Evolutionary conservation across 2,888 invertebrate genomes (phyloP).

Genomic region (Drosophila mettleri): DNA sequence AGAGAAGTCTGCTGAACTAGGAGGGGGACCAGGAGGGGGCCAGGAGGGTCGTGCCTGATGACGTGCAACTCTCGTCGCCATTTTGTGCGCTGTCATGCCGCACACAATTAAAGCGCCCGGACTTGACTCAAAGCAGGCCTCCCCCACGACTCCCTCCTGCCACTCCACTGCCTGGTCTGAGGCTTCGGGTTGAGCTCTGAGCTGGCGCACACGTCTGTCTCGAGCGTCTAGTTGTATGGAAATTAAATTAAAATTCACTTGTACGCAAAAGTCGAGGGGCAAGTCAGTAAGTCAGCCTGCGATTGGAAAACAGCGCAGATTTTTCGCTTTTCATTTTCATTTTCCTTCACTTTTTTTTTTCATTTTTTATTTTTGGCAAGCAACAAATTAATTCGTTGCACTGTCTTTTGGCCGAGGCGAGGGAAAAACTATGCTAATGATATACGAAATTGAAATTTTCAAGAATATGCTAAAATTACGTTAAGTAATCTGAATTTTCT

Average conservation of each 20-base stretch:
- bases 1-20: constrained; percentile 27
- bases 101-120: constrained; percentile 78
- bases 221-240: constrained; percentile 76
- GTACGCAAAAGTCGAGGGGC: constrained; percentile 68
- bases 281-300: constrained; percentile 71
- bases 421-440: constrained; percentile 72
- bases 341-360: constrained; percentile 12
- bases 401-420: constrained; percentile 41
- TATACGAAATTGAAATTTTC: constrained; percentile 60
- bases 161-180: background rate
- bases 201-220: constrained; percentile 73
- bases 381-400: constrained; percentile 76
- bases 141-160: background rate
- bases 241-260: constrained; percentile 80
- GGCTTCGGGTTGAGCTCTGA: constrained; percentile 55
- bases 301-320: constrained; percentile 74
- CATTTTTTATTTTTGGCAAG: constrained; percentile 30
- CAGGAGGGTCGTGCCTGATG: constrained; percentile 61
- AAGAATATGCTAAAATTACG: constrained; percentile 50
- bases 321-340: constrained; percentile 52
- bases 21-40: background rate
- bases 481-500: constrained; percentile 31
- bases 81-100: constrained; percentile 81
- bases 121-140: constrained; percentile 25
- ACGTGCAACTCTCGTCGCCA: constrained; percentile 77